These are phyloP conservation scores for Chironex yamaguchii DNA, from an alignment of 30 jellyfish, hydroid and myxozoan species.

Conservation along the genomic window DNA sequence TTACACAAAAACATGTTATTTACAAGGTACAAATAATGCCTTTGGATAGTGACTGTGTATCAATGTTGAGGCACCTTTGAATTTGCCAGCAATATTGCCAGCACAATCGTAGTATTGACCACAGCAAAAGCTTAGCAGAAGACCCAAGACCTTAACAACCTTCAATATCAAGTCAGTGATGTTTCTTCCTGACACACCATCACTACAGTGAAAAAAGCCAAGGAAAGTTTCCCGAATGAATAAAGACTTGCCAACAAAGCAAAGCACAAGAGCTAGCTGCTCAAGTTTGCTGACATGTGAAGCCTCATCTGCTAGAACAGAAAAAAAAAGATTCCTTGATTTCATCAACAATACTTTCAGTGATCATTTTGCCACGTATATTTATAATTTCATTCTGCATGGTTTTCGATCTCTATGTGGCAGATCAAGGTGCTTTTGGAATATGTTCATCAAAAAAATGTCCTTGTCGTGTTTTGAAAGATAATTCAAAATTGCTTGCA, in stretches of 20 bases:
- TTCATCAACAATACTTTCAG: neutral
- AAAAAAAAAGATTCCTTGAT: neutral
- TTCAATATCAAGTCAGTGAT: constrained; percentile 43
- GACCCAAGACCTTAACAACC: constrained; percentile 28
- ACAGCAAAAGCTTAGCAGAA: constrained; percentile 37
- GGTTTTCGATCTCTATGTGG: constrained; percentile 70
- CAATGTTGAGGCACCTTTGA: constrained; percentile 51
- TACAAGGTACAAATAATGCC: constrained; percentile 68
- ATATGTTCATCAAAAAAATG: constrained; percentile 6
- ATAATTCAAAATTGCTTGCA: constrained; percentile 5
- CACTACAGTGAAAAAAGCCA: constrained; percentile 69
- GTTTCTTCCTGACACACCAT: constrained; percentile 73
- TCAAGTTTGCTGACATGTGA: constrained; percentile 19
- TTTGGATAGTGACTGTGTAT: constrained; percentile 27
- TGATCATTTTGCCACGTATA: constrained; percentile 51
- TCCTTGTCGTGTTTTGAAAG: neutral
- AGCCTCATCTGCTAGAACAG: constrained; percentile 43
- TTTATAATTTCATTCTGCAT: constrained; percentile 73
- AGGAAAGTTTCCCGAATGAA: constrained; percentile 72
- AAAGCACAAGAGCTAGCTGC: constrained; percentile 46
- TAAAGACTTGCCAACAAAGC: constrained; percentile 35
- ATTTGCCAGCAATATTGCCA: constrained; percentile 72
- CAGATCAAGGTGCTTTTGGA: constrained; percentile 3
- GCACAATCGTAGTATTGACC: constrained; percentile 89
- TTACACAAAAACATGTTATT: constrained; percentile 56